phyloP scores from a whole-genome alignment of 2,888 invertebrate species.

The Conomelus anceps region DNA sequence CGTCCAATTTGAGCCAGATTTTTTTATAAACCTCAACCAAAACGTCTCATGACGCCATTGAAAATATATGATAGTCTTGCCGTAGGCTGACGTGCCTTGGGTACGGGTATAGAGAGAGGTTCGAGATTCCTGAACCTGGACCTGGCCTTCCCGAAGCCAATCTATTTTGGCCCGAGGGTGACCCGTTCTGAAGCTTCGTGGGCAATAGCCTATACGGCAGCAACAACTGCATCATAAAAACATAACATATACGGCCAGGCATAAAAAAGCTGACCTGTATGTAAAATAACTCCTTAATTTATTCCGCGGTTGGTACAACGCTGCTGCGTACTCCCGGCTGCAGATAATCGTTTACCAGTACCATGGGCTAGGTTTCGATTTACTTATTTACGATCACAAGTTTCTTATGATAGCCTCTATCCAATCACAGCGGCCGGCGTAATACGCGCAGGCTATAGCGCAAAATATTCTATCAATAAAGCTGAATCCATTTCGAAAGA shows the following conservation, averaged over 20 bases:
- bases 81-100: background rate
- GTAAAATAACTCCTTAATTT: background rate
- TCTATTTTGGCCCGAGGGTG: background rate
- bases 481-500: background rate
- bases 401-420: background rate
- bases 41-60: background rate
- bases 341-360: background rate
- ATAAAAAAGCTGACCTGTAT: background rate
- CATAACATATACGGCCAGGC: background rate
- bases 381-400: background rate
- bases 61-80: background rate
- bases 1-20: background rate
- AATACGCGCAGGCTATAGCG: background rate
- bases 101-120: too few species aligned
- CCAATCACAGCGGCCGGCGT: background rate
- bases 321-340: background rate
- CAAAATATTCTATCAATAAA: background rate
- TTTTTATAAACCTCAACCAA: background rate
- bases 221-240: background rate
- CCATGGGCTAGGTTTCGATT: background rate
- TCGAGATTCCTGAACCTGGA: background rate
- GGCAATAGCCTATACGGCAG: background rate
- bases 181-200: background rate
- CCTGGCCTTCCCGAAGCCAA: background rate
- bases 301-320: background rate